Conservation (phyloP, 1,140 invertebrate genomes). For the Hirudo medicinalis region DNA sequence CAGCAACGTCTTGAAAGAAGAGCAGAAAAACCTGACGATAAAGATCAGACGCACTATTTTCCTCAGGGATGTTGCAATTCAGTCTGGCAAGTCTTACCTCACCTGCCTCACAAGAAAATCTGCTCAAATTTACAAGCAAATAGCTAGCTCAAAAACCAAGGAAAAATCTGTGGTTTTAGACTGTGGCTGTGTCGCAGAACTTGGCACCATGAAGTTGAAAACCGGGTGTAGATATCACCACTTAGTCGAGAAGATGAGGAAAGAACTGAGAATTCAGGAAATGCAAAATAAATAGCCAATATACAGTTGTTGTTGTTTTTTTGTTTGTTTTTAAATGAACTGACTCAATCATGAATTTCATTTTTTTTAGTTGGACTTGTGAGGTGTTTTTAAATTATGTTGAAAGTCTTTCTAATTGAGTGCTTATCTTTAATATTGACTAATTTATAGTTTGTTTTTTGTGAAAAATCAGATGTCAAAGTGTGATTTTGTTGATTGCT, state of each 20-base stretch:
- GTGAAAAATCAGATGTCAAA: not conserved
- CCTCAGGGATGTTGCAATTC: conserved; percentile 11
- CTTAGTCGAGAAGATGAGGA: conserved; percentile 10
- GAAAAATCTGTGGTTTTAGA: conserved; percentile 1
- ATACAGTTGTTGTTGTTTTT: not conserved
- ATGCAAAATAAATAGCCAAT: not conserved
- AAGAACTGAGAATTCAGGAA: conserved; percentile 25
- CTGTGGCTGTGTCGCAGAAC: conserved; percentile 16
- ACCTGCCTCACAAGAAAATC: not conserved
- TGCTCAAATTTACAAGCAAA: not conserved
- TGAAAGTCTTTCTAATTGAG: not conserved
- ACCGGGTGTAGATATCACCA: conserved; percentile 15
- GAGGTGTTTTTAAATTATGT: not conserved
- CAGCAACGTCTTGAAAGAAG: not conserved
- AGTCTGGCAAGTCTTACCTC: conserved; percentile 4
- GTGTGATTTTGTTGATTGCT: too few relatives aligned
- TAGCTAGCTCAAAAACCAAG: not conserved
- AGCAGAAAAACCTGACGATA: conserved; percentile 1
- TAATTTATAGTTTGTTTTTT: not conserved
- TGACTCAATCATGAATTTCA: not conserved
- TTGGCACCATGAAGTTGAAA: conserved; percentile 17
- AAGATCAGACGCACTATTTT: conserved; percentile 2
- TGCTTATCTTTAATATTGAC: not conserved
- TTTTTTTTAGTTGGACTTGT: not conserved
- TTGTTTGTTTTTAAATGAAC: not conserved